These are phyloP conservation scores for Decapterus maruadsi DNA, from an alignment of 2,797 vertebrate genomes.

Conservation along the genomic window DNA sequence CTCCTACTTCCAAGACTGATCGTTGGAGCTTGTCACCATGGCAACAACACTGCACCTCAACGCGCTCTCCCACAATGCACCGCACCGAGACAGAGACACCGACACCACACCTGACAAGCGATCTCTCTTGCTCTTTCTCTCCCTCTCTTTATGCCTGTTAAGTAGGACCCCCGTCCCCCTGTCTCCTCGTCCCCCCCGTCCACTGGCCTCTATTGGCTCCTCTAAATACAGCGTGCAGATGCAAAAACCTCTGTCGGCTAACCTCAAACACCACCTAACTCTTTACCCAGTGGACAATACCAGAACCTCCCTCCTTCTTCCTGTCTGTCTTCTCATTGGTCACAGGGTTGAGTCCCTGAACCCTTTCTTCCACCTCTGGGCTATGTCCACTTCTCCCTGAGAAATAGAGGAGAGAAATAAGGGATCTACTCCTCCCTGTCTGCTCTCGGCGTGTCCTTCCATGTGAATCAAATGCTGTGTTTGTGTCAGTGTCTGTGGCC, in stretches of 20 bases:
- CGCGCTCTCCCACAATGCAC: conserved; percentile 63
- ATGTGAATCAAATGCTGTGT: conserved; percentile 54
- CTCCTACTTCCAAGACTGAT: conserved; percentile 65
- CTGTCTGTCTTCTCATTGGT: background rate
- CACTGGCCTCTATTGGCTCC: conserved; percentile 3
- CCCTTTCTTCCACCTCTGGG: background rate
- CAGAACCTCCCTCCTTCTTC: background rate
- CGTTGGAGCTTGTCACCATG: conserved; percentile 70
- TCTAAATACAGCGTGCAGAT: background rate
- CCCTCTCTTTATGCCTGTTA: conserved; percentile 27
- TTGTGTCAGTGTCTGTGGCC: conserved; percentile 27
- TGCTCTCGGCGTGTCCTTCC: conserved; percentile 61
- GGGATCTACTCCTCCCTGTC: conserved; percentile 43
- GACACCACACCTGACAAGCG: conserved; percentile 64
- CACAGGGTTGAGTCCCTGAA: background rate
- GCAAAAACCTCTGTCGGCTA: background rate
- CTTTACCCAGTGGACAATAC: conserved; percentile 23
- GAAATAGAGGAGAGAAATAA: conserved; percentile 39
- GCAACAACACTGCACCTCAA: conserved; percentile 76
- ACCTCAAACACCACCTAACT: background rate
- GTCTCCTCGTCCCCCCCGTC: background rate
- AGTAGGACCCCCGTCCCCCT: background rate
- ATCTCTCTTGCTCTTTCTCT: conserved; percentile 3
- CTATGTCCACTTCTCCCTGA: background rate
- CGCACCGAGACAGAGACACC: conserved; percentile 28